phyloP scores from a whole-genome alignment of 2,888 invertebrate genomes.

The Torymus auratus region DNA sequence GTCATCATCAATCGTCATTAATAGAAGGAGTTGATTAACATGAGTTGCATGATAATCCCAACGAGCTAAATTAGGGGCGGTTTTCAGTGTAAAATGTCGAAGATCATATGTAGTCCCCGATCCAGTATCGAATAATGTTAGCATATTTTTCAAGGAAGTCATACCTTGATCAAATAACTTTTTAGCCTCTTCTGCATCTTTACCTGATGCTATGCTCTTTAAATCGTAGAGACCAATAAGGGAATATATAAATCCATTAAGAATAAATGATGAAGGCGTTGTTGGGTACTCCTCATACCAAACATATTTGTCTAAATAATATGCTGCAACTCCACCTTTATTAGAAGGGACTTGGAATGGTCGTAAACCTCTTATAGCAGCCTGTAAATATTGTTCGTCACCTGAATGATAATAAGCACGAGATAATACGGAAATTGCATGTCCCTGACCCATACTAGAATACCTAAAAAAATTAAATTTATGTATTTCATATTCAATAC shows the following conservation, averaged over 20 bases:
- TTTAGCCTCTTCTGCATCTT: conserved; percentile 84
- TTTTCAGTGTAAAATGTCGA: conserved; percentile 92
- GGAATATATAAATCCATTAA: conserved; percentile 99
- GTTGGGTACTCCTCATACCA: conserved; percentile 99
- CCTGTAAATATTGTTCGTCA: conserved; percentile 85
- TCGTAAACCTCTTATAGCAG: conserved; percentile 88
- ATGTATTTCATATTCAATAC: too few species aligned
- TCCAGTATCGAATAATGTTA: conserved; percentile 95
- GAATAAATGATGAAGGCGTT: conserved; percentile 93
- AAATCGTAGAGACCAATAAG: conserved; percentile 97
- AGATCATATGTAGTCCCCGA: conserved; percentile 97
- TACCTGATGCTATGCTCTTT: conserved; percentile 86
- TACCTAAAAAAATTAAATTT: conserved; percentile 79
- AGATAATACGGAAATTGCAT: conserved; percentile 95
- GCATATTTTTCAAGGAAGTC: conserved; percentile 89
- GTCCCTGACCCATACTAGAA: conserved; percentile 99
- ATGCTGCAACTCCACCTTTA: conserved; percentile 89
- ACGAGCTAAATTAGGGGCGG: conserved; percentile 95
- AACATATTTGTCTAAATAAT: conserved; percentile 89
- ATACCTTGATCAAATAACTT: conserved; percentile 90
- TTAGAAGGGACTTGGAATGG: conserved; percentile 86
- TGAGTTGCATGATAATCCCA: conserved; percentile 99
- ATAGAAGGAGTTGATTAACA: conserved; percentile 93
- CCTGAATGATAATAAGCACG: conserved; percentile 93
- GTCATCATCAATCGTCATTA: conserved; percentile 91